phyloP scores from a whole-genome alignment of 2,113 vertebrate species.

The Mustelus asterias region DNA sequence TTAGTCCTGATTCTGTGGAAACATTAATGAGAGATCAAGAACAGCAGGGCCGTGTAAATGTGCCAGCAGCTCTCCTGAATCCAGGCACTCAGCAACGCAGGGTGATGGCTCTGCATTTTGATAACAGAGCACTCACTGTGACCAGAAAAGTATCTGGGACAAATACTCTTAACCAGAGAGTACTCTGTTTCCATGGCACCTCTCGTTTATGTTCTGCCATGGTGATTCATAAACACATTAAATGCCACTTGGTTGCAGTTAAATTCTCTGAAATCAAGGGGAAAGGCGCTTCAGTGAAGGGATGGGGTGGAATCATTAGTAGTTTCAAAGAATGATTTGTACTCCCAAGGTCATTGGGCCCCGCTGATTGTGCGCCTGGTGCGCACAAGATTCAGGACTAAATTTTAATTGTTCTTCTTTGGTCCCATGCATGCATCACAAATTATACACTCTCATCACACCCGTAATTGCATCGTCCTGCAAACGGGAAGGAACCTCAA shows the following conservation, averaged over 20 bases:
- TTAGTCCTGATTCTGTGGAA: not conserved
- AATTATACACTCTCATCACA: not conserved
- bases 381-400: too few species aligned
- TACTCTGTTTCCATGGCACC: conserved; percentile 30
- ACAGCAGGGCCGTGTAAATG: not conserved
- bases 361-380: too few species aligned
- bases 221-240: conserved; percentile 13
- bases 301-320: not conserved
- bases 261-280: conserved; percentile 9
- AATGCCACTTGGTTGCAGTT: conserved; percentile 19
- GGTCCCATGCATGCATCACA: not conserved
- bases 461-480: not conserved
- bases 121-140: not conserved
- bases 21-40: not conserved
- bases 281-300: not conserved
- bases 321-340: not conserved
- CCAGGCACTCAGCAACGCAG: not conserved
- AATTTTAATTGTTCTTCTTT: not conserved
- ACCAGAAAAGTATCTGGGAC: not conserved
- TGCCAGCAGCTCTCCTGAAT: too few species aligned
- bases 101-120: not conserved
- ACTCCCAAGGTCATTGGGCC: not conserved
- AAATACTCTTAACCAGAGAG: conserved; percentile 5
- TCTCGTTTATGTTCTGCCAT: conserved; percentile 14
- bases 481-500: not conserved